Evolutionary conservation across 2,888 invertebrate genomes (phyloP).

Genomic region (Cabera pusaria): DNA sequence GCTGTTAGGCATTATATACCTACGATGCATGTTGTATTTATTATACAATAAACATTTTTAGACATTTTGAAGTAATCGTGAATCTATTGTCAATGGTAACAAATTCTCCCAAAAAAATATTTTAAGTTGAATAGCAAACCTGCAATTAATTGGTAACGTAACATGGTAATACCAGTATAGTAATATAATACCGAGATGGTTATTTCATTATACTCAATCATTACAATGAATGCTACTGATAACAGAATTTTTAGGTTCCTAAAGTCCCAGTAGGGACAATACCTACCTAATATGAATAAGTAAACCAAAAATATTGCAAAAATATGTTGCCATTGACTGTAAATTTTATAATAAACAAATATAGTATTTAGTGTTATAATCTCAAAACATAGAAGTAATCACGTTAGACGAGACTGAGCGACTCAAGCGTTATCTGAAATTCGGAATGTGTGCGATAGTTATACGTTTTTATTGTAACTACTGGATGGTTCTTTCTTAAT

Average conservation of each 20-base stretch:
- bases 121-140: too few species aligned
- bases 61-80: slow-evolving; percentile 14
- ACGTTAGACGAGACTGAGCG: slow-evolving; percentile 78
- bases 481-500: slow-evolving; percentile 74
- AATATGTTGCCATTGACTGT: slow-evolving; percentile 29
- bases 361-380: slow-evolving; percentile 34
- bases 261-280: too few species aligned
- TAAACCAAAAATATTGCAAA: neutral
- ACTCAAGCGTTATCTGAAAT: slow-evolving; percentile 53
- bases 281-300: too few species aligned
- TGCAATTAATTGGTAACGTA: too few species aligned
- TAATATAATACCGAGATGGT: too few species aligned
- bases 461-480: slow-evolving; percentile 74
- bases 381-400: slow-evolving; percentile 49
- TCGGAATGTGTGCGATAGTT: slow-evolving; percentile 56
- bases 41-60: slow-evolving; percentile 18
- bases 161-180: too few species aligned
- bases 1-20: slow-evolving; percentile 38
- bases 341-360: slow-evolving; percentile 33
- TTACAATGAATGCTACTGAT: too few species aligned
- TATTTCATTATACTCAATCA: too few species aligned
- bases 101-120: slow-evolving; percentile 2
- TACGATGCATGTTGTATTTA: slow-evolving; percentile 39
- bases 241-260: too few species aligned
- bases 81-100: slow-evolving; percentile 14